phyloP scores from a whole-genome alignment of 2,797 vertebrate genomes.

The Merluccius polli region DNA sequence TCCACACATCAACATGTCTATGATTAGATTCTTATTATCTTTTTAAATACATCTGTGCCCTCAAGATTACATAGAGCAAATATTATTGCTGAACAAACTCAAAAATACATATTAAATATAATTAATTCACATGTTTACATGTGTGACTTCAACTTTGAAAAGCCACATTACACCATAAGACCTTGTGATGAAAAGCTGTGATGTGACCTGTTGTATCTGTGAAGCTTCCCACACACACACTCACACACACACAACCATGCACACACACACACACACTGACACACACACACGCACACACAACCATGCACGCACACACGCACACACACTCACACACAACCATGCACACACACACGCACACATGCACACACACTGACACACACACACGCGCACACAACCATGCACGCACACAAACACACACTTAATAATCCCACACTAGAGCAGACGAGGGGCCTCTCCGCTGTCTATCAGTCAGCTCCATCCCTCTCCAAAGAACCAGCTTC shows the following conservation, averaged over 20 bases:
- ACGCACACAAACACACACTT: neutral
- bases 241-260: too few relatives aligned
- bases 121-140: neutral
- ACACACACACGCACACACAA: neutral
- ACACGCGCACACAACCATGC: neutral
- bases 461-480: conserved; percentile 12
- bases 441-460: conserved; percentile 21
- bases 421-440: neutral
- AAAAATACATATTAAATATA: too few relatives aligned
- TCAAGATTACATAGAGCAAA: too few relatives aligned
- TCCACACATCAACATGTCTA: neutral
- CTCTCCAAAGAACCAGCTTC: conserved; percentile 25
- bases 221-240: too few relatives aligned
- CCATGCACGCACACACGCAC: neutral
- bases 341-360: neutral
- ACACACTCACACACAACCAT: neutral
- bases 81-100: too few relatives aligned
- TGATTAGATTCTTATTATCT: neutral
- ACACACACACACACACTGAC: neutral
- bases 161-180: neutral
- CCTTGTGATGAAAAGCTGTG: neutral
- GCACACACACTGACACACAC: neutral
- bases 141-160: conserved; percentile 3
- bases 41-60: neutral
- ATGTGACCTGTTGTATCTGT: neutral